Evolutionary conservation across 2,113 vertebrate species (phyloP), one percentile per base, ranked within the genome.

Genomic region (Colinus virginianus): DNA sequence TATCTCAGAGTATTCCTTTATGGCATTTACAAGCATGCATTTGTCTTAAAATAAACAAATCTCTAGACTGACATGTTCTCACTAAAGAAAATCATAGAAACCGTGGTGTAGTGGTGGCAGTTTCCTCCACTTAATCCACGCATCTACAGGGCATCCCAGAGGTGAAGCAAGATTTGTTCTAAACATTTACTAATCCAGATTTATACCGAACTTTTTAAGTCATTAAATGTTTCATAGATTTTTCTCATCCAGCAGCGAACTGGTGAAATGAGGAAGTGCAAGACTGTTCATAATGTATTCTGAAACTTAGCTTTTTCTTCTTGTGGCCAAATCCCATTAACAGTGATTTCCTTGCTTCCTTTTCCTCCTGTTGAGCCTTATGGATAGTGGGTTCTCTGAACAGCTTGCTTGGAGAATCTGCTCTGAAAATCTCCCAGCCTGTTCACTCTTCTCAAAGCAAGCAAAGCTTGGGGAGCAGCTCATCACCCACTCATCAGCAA

Each of bases 251-350:
- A 78, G 62, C 83, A 83, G 48, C 53, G 76, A 91, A 87, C 70
- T 90, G 58, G 77, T 95, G 95, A 69, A 77, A 87, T 4, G 30
- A 59, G 53, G 56, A 95, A 89, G 70, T 45, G 8, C 69, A n/a
- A 53, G 72, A 70, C 72, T 85, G 9, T 79, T 70, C 72, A 66
- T 83, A 96, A 87, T 32, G 30, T 86, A 68, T 89, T 95, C 2
- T 38, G n/a, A 97, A 93, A 93, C 53, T 17, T 78, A 89, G 36
- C 62, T 17, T 26, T 91, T 91, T 70, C 70, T 93, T 30, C 51
- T 86, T 94, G 79, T 1, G 4, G 78, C 87, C 91, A 94, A 94
- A 93, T 93, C 88, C 94, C 84, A 94, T 96, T 95, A 94, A 80
- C 75, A 86, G 59, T 74, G 78, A 94, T 94, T 94, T 95, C 79